Evolutionary conservation across 2,888 invertebrate species (phyloP), one percentile per base, ranked within the genome.

Genomic region (Merodon equestris): DNA sequence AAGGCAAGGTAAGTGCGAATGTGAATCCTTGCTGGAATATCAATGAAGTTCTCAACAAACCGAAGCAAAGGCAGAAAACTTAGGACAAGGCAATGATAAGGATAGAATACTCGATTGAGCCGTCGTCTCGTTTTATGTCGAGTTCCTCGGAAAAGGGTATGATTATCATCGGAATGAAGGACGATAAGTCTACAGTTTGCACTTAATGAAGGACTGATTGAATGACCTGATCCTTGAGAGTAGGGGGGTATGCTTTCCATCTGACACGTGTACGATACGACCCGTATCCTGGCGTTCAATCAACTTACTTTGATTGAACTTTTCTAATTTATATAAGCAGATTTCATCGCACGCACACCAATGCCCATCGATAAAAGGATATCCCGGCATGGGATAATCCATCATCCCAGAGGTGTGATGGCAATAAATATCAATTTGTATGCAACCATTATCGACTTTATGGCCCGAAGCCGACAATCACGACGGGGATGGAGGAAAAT

Each of bases 401-500:
- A 10, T 58, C 17, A n/a, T 9, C 12, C 10, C 10, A 14, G 12
- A 14, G 12, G 38, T 14, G 10, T 15, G 36, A 57, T 45, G 40
- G 45, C 51, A 70, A 63, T 48, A 56, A 75, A 75, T 67, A 63
- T 68, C 74, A 67, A 67, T 73, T 68, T 74, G 50, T 67, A 67
- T 67, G 58, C 66, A 66, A 56, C 14, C 50, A 74, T 56, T 66
- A 58, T 72, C 27, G 34, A 63, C 51, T 42, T 56, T 71, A 27
- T 7, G 7, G 7, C 27, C 27, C 27, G 27, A 2, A 2, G 27
- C 27, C 27, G 27, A 27, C 3, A 27, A 7, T 7, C 27, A 27
- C 27, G 27, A 27, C 27, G 27, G 27, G 2, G 27, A 27, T 4
- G 7, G 27, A 4, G 27, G 27, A 27, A 27, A 27, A 27, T 27